Evolutionary conservation across 2,113 vertebrate species (phyloP).

Genomic region (Muscicapa adusta): DNA sequence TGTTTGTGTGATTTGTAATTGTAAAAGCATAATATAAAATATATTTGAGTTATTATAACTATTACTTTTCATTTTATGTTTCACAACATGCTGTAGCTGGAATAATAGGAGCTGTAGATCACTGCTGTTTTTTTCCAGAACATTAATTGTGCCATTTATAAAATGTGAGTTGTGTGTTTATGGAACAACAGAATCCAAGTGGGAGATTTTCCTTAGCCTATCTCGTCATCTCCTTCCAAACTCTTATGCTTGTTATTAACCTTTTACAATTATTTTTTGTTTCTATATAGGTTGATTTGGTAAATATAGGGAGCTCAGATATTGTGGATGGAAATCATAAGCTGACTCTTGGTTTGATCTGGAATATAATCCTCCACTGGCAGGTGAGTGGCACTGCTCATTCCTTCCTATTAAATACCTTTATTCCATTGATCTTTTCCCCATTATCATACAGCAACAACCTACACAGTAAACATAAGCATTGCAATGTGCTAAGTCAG

Average conservation of each 20-base stretch:
- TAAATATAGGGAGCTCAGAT: slow-evolving; percentile 95
- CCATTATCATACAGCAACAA: background rate
- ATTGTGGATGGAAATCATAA: slow-evolving; percentile 99
- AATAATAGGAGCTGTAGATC: background rate
- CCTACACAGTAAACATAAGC: background rate
- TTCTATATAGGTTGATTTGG: slow-evolving; percentile 87
- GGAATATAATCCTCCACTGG: slow-evolving; percentile 99
- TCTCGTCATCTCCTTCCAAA: background rate
- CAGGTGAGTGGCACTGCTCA: slow-evolving; percentile 79
- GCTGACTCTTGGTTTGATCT: slow-evolving; percentile 95
- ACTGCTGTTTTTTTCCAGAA: background rate
- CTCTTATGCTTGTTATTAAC: background rate
- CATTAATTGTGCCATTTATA: background rate
- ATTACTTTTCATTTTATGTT: background rate
- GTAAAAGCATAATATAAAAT: background rate
- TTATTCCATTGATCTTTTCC: background rate
- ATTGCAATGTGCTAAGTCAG: background rate
- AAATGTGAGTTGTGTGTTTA: background rate
- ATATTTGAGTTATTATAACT: background rate
- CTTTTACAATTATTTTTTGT: background rate
- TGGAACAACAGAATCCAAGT: background rate
- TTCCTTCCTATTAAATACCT: background rate
- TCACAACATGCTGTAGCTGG: background rate
- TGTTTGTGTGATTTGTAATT: background rate
- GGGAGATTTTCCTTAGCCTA: background rate